These are phyloP conservation scores for Oryzias woworae DNA, from an alignment of 2,113 vertebrate genomes.

Conservation along the genomic window DNA sequence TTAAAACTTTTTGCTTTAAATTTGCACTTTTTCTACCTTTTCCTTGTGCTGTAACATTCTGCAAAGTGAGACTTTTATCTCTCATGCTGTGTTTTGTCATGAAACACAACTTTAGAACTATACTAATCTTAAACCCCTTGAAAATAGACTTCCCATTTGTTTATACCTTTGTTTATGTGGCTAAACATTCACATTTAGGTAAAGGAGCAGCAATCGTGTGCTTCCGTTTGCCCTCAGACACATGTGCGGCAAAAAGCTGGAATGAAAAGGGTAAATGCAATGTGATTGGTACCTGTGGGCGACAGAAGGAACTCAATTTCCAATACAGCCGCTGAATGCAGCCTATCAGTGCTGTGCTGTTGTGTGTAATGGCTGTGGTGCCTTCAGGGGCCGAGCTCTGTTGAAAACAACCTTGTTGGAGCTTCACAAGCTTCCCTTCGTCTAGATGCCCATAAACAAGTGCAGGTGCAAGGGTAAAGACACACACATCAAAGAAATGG, in stretches of 20 bases:
- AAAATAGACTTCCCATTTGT: conserved; percentile 3
- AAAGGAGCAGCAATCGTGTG: conserved; percentile 15
- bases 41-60: conserved; percentile 5
- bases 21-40: conserved; percentile 15
- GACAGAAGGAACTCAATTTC: conserved; percentile 74
- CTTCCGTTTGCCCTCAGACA: conserved; percentile 31
- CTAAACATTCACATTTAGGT: conserved; percentile 19
- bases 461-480: conserved; percentile 13
- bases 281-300: conserved; percentile 77
- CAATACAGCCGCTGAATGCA: conserved; percentile 73
- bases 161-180: conserved; percentile 1
- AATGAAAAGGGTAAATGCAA: conserved; percentile 66
- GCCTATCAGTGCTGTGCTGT: conserved; percentile 73
- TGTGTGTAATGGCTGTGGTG: conserved; percentile 67
- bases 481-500: conserved; percentile 14
- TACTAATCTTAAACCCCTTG: conserved; percentile 13
- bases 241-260: conserved; percentile 38
- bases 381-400: conserved; percentile 57
- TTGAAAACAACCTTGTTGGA: conserved; percentile 46
- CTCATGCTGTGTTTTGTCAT: conserved; percentile 8
- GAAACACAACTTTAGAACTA: conserved; percentile 7
- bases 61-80: conserved; percentile 1
- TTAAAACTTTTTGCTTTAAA: conserved; percentile 11
- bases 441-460: conserved; percentile 33
- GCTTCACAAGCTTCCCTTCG: conserved; percentile 46